Conservation (phyloP, 35 echinoderm and acorn worm genomes). For the Stichopus chloronotus region DNA sequence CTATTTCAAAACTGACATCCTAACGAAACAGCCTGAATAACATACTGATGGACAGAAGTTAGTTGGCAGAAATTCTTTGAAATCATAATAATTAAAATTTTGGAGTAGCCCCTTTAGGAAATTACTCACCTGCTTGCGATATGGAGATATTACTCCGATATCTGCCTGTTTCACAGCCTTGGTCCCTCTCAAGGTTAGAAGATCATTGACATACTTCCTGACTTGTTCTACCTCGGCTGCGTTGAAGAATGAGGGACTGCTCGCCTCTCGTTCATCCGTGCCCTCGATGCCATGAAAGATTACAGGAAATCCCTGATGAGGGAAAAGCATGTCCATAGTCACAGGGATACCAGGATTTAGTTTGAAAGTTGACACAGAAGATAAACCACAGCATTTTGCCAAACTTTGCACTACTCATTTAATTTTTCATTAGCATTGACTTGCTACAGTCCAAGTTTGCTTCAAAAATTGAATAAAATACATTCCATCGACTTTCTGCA, state of each 20-base stretch:
- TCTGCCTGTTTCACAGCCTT: not conserved
- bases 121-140: conserved; percentile 48
- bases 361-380: no score
- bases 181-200: not conserved
- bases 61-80: no score
- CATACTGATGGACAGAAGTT: no score
- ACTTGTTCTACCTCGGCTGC: conserved; percentile 37
- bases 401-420: not conserved
- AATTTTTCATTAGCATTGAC: not conserved
- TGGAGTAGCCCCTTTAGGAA: no score
- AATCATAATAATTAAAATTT: no score
- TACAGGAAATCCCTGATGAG: conserved; percentile 53
- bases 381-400: not conserved
- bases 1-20: no score
- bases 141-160: conserved; percentile 38
- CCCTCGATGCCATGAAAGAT: conserved; percentile 70
- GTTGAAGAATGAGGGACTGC: conserved; percentile 70
- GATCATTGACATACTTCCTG: conserved; percentile 33
- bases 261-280: conserved; percentile 52
- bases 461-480: not conserved
- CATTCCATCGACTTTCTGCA: not conserved
- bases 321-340: not conserved
- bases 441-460: not conserved
- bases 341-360: no score
- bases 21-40: no score